Evolutionary conservation across 2,797 vertebrate species (phyloP).

Genomic region (Clarias platycephalus): DNA sequence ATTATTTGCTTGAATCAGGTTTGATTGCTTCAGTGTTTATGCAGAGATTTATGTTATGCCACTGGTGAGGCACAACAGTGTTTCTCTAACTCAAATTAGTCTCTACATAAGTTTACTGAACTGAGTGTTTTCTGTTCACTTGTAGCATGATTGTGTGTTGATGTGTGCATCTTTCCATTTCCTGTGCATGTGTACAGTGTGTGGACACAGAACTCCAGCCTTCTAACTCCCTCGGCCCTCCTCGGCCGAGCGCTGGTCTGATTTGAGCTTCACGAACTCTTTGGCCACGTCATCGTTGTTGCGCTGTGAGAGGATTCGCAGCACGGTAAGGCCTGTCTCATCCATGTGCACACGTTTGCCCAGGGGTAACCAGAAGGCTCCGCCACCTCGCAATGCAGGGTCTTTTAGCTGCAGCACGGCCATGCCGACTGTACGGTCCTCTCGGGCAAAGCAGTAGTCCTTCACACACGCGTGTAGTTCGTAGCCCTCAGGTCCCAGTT

Average conservation of each 20-base stretch:
- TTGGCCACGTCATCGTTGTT: conserved; percentile 98
- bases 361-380: conserved; percentile 78
- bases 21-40: conserved; percentile 41
- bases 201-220: conserved; percentile 70
- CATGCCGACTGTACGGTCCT: conserved; percentile 92
- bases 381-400: conserved; percentile 80
- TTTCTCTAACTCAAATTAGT: conserved; percentile 15
- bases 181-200: conserved; percentile 54
- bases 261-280: conserved; percentile 97
- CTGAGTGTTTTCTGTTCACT: conserved; percentile 18
- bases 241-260: conserved; percentile 91
- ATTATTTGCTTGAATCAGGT: conserved; percentile 47
- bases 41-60: conserved; percentile 31
- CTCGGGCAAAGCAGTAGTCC: conserved; percentile 97
- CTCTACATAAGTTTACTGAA: neutral
- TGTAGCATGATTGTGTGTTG: conserved; percentile 63
- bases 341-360: conserved; percentile 95
- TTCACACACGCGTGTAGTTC: conserved; percentile 97
- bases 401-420: conserved; percentile 91
- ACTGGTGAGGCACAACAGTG: conserved; percentile 16
- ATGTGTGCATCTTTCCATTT: conserved; percentile 63
- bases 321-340: conserved; percentile 94
- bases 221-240: conserved; percentile 83
- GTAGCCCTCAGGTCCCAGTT: conserved; percentile 91
- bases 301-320: conserved; percentile 95